phyloP scores from a whole-genome alignment of 2,888 invertebrate genomes.

The Campopleginae sp. region DNA sequence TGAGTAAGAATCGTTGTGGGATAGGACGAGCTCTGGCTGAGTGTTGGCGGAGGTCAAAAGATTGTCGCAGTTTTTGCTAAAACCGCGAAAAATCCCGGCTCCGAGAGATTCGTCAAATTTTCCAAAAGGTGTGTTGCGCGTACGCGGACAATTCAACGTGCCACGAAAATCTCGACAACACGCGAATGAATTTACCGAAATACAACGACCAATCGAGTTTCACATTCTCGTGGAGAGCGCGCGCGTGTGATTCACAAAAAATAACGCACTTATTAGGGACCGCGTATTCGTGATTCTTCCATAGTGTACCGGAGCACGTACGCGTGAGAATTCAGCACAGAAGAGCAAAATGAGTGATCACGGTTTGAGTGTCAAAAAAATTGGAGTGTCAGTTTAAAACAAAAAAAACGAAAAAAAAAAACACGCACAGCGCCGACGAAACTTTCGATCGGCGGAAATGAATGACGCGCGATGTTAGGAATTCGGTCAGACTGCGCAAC shows the following conservation, averaged over 20 bases:
- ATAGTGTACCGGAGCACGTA: background rate
- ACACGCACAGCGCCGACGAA: background rate
- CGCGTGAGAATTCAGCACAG: background rate
- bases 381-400: background rate
- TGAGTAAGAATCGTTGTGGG: slow-evolving; percentile 12
- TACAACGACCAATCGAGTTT: background rate
- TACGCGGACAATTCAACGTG: background rate
- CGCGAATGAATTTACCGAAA: background rate
- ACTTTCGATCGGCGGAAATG: slow-evolving; percentile 1
- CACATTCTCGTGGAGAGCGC: background rate
- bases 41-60: slow-evolving; percentile 6
- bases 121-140: background rate
- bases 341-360: background rate
- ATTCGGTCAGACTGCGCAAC: background rate
- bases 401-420: background rate
- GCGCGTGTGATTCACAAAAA: slow-evolving; percentile 6
- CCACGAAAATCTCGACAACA: background rate
- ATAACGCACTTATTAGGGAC: background rate
- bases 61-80: slow-evolving; percentile 5
- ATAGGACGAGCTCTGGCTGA: background rate
- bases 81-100: background rate
- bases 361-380: background rate
- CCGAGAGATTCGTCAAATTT: background rate
- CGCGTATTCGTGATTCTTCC: background rate
- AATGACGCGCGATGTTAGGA: background rate